phyloP scores from a whole-genome alignment of 2,797 vertebrate genomes.

The Uromys caudimaculatus region DNA sequence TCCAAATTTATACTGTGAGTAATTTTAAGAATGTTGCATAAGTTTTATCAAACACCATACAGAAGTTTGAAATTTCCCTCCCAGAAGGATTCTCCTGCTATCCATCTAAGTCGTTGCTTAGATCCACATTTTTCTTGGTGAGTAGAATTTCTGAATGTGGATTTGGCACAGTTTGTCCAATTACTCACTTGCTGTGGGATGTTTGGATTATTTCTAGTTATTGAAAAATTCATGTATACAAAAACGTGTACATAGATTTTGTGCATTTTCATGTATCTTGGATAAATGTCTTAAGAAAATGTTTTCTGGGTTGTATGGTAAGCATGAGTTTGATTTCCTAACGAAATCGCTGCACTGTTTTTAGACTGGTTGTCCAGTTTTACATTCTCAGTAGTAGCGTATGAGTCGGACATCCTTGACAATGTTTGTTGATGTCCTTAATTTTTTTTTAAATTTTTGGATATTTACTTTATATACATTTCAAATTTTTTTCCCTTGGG shows the following conservation, averaged over 20 bases:
- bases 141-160: neutral
- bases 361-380: neutral
- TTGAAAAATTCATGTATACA: neutral
- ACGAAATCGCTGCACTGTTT: neutral
- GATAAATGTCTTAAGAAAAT: neutral
- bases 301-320: neutral
- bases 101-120: neutral
- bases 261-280: neutral
- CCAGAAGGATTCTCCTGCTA: neutral
- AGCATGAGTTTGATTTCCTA: constrained; percentile 15
- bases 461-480: no score
- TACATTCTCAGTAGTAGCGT: neutral
- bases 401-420: neutral
- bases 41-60: neutral
- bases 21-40: neutral
- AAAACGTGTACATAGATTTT: neutral
- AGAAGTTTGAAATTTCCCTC: neutral
- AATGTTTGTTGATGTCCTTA: neutral
- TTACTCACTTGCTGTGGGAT: neutral
- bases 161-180: neutral
- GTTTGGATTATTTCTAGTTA: neutral
- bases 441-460: no score
- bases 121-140: neutral
- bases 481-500: no score
- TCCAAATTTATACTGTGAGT: neutral